Evolutionary conservation across 1,140 invertebrate genomes (phyloP).

Genomic region (Microplitis demolitor): DNA sequence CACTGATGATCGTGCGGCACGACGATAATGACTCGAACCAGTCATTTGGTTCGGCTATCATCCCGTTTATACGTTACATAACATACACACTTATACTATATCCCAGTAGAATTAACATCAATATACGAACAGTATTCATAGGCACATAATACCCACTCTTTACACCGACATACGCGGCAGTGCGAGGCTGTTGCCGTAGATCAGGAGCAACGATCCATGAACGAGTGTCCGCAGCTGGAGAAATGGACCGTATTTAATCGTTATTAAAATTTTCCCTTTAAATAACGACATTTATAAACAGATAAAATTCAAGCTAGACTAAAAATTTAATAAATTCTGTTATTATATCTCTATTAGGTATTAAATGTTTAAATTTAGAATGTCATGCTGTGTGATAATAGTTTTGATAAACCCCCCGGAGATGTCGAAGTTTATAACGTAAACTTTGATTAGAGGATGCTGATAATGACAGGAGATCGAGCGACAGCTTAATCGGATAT

Average conservation of each 20-base stretch:
- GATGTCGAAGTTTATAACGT: conserved; percentile 42
- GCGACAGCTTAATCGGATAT: conserved; percentile 55
- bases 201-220: conserved; percentile 48
- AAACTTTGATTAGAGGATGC: conserved; percentile 57
- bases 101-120: conserved; percentile 47
- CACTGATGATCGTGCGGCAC: background rate
- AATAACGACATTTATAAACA: background rate
- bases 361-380: too few relatives aligned
- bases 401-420: conserved; percentile 28
- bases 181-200: conserved; percentile 34
- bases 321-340: too few relatives aligned
- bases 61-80: background rate
- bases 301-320: background rate
- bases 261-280: conserved; percentile 28
- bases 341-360: too few relatives aligned
- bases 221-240: conserved; percentile 37
- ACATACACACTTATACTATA: background rate
- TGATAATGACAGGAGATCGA: conserved; percentile 54
- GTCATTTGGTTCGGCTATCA: conserved; percentile 12
- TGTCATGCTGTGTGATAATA: background rate
- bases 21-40: conserved; percentile 19
- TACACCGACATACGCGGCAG: conserved; percentile 27
- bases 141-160: too few relatives aligned
- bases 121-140: too few relatives aligned
- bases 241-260: conserved; percentile 45